These are phyloP conservation scores for Cotesia vestalis DNA, from an alignment of 1,140 invertebrate species.

Conservation along the genomic window DNA sequence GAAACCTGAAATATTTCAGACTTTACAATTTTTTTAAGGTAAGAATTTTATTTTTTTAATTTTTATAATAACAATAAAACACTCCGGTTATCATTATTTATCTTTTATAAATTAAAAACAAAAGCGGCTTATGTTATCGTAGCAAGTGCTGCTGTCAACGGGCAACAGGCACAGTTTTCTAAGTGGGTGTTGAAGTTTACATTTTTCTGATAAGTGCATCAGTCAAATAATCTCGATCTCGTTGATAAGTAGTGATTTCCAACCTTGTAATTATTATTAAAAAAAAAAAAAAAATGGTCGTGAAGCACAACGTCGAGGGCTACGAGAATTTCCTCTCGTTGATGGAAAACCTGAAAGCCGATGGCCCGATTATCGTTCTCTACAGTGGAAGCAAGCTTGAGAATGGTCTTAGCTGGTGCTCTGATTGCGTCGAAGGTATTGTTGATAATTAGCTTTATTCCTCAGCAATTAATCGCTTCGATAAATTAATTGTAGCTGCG, in stretches of 20 bases:
- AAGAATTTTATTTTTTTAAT: too few relatives aligned
- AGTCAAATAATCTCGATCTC: too few relatives aligned
- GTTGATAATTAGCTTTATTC: neutral
- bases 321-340: constrained; percentile 70
- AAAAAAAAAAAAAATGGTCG: constrained; percentile 68
- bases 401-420: constrained; percentile 78
- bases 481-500: constrained; percentile 59
- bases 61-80: too few relatives aligned
- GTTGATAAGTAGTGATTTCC: neutral
- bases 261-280: neutral
- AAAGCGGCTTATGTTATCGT: too few relatives aligned
- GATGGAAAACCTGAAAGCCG: constrained; percentile 63
- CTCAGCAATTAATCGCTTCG: neutral
- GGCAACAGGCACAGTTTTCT: too few relatives aligned
- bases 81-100: too few relatives aligned
- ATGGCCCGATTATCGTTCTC: constrained; percentile 68
- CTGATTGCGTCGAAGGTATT: constrained; percentile 77
- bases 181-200: too few relatives aligned
- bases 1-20: too few relatives aligned
- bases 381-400: constrained; percentile 74
- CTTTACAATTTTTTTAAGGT: too few relatives aligned
- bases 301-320: constrained; percentile 67
- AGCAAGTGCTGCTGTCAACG: too few relatives aligned
- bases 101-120: too few relatives aligned
- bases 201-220: too few relatives aligned